phyloP scores from a whole-genome alignment of 2,888 invertebrate species.

The Oegoconia quadripuncta region DNA sequence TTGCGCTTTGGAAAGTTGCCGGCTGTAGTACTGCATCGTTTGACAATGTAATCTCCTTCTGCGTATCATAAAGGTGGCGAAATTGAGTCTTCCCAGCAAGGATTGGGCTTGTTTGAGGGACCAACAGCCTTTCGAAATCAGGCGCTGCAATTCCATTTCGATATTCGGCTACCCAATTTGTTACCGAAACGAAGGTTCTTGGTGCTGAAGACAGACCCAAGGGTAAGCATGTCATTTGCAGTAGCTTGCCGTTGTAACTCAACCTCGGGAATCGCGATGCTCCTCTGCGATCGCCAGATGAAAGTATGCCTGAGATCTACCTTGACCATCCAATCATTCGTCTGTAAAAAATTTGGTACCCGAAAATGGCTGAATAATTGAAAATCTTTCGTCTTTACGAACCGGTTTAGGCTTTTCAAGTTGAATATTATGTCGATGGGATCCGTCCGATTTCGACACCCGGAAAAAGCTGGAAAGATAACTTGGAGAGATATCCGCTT shows the following conservation, averaged over 20 bases:
- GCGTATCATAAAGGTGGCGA: conserved; percentile 14
- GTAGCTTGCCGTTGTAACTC: conserved; percentile 10
- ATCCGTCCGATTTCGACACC: conserved; percentile 15
- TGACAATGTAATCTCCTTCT: conserved; percentile 10
- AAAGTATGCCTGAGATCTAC: conserved; percentile 23
- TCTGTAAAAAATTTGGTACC: conserved; percentile 16
- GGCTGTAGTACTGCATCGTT: conserved; percentile 14
- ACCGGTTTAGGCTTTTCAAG: conserved; percentile 15
- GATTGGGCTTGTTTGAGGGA: conserved; percentile 20
- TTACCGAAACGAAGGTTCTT: conserved; percentile 20
- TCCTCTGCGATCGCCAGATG: conserved; percentile 15
- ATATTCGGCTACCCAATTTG: conserved; percentile 26
- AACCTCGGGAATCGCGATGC: conserved; percentile 20
- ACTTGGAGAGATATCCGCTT: conserved; percentile 10
- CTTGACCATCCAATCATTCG: conserved; percentile 22
- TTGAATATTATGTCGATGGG: conserved; percentile 16
- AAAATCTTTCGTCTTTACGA: conserved; percentile 12
- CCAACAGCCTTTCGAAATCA: conserved; percentile 14
- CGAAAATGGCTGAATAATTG: conserved; percentile 16
- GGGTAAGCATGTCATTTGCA: conserved; percentile 24
- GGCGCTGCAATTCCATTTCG: conserved; percentile 15
- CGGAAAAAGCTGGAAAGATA: conserved; percentile 19
- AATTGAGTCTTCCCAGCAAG: conserved; percentile 25
- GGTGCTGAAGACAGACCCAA: conserved; percentile 26
- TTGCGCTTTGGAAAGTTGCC: conserved; percentile 8